These are phyloP conservation scores for Cranoglanis bouderius DNA, from an alignment of 2,113 vertebrate species.

Conservation along the genomic window DNA sequence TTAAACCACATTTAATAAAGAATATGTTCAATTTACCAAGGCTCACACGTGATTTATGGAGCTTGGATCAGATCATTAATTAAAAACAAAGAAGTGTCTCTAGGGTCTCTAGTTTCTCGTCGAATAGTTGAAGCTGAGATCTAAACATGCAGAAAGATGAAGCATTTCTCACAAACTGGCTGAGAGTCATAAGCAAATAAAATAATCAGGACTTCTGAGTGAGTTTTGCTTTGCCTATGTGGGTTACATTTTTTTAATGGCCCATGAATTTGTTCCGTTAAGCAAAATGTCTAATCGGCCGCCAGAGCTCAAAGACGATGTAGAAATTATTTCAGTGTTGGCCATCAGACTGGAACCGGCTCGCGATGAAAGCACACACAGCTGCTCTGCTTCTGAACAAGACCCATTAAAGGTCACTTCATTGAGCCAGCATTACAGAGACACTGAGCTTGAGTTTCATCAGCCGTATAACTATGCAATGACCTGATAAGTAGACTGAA, in stretches of 20 bases:
- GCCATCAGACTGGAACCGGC: slow-evolving; percentile 28
- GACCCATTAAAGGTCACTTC: slow-evolving; percentile 30
- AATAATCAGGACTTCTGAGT: slow-evolving; percentile 35
- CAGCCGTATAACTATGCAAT: not conserved
- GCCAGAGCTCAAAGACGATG: slow-evolving; percentile 29
- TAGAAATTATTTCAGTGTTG: slow-evolving; percentile 28
- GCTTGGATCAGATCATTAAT: slow-evolving; percentile 47
- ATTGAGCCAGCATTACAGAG: slow-evolving; percentile 1
- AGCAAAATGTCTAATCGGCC: slow-evolving; percentile 43
- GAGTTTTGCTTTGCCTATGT: slow-evolving; percentile 25
- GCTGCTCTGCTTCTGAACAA: slow-evolving; percentile 31
- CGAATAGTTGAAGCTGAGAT: not conserved
- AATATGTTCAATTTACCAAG: slow-evolving; percentile 36
- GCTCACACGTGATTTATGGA: slow-evolving; percentile 27
- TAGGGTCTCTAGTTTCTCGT: not conserved
- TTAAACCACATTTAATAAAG: slow-evolving; percentile 33
- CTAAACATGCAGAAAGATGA: not conserved
- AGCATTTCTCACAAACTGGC: slow-evolving; percentile 5
- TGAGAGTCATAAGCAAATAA: slow-evolving; percentile 15
- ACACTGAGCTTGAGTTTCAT: slow-evolving; percentile 13
- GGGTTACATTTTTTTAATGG: slow-evolving; percentile 46
- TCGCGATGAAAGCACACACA: slow-evolving; percentile 13
- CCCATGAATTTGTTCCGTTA: slow-evolving; percentile 42
- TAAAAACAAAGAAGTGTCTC: slow-evolving; percentile 46
- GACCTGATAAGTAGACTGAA: slow-evolving; percentile 31